These are phyloP conservation scores for Florisuga fusca DNA, from an alignment of 2,797 vertebrate species.

Conservation along the genomic window DNA sequence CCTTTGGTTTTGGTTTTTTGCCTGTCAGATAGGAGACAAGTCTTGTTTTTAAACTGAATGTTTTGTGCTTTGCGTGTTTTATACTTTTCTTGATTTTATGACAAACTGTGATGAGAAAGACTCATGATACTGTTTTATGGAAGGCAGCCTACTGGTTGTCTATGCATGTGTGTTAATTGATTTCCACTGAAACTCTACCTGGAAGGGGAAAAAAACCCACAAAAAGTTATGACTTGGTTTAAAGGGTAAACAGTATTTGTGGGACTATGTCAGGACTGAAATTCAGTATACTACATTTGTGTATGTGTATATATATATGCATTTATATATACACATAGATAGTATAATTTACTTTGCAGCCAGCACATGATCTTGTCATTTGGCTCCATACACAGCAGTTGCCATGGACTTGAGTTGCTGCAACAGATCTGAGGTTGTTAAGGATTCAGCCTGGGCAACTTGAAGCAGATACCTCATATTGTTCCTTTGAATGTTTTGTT, in stretches of 20 bases:
- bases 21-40: background rate
- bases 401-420: background rate
- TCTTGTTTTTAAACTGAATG: background rate
- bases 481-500: constrained; percentile 27
- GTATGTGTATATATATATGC: no score
- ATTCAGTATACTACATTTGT: no score
- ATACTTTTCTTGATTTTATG: background rate
- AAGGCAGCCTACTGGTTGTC: background rate
- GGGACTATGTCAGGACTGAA: background rate
- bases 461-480: background rate
- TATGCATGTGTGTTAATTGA: background rate
- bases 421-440: background rate
- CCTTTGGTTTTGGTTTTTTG: background rate
- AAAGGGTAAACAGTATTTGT: background rate
- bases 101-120: background rate
- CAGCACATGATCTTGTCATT: background rate
- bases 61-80: background rate
- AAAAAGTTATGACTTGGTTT: background rate
- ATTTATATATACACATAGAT: background rate
- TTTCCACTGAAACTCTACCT: background rate
- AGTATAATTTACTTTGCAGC: background rate
- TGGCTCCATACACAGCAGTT: background rate
- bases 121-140: background rate
- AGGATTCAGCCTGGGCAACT: background rate
- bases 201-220: no score